Conservation (phyloP, 1,140 invertebrate species). For the Drosophila saltans region DNA sequence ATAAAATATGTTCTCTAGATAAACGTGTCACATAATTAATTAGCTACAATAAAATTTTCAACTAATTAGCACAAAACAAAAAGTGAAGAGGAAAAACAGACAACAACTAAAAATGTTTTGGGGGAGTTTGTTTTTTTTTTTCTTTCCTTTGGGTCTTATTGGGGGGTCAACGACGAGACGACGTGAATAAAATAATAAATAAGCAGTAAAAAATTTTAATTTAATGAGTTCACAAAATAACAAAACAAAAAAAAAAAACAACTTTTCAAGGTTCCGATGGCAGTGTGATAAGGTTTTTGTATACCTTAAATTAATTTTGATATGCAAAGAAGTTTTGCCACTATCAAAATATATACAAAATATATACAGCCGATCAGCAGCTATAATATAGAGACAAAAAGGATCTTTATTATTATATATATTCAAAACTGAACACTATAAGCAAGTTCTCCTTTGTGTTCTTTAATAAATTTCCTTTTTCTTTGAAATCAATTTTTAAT, state of each 20-base stretch:
- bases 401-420: too few relatives aligned
- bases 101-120: slow-evolving; percentile 1
- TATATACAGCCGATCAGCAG: too few relatives aligned
- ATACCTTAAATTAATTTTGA: neutral
- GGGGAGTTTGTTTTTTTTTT: slow-evolving; percentile 3
- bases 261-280: slow-evolving; percentile 72
- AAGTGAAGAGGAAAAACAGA: slow-evolving; percentile 36
- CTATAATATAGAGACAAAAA: too few relatives aligned
- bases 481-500: slow-evolving; percentile 60
- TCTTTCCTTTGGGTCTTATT: neutral
- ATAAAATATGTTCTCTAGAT: slow-evolving; percentile 51
- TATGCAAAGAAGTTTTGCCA: too few relatives aligned
- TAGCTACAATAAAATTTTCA: slow-evolving; percentile 68
- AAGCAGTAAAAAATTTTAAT: slow-evolving; percentile 57
- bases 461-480: slow-evolving; percentile 6
- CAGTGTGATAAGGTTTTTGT: slow-evolving; percentile 16
- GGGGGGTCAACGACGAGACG: slow-evolving; percentile 54
- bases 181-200: slow-evolving; percentile 57
- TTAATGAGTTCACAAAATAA: slow-evolving; percentile 75
- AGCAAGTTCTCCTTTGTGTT: neutral
- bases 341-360: too few relatives aligned
- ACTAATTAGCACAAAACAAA: slow-evolving; percentile 74
- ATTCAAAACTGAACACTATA: too few relatives aligned
- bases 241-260: slow-evolving; percentile 40
- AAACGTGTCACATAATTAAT: slow-evolving; percentile 81